Conservation (phyloP, 1,140 invertebrate species). For the Centruroides sculpturatus region DNA sequence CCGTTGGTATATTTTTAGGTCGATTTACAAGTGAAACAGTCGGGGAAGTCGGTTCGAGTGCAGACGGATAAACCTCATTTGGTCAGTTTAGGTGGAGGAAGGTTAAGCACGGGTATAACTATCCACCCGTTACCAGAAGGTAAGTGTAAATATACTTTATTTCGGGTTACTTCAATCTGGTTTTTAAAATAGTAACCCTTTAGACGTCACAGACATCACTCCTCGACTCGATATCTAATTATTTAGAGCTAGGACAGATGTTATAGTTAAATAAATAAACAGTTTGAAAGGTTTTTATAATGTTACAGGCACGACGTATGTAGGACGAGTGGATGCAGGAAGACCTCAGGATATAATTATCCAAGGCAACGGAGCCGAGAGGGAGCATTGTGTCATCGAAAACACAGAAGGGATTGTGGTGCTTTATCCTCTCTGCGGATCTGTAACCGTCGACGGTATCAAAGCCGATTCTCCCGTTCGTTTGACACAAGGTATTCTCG, state of each 20-base stretch:
- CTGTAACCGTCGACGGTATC: slow-evolving; percentile 51
- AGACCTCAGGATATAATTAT: slow-evolving; percentile 60
- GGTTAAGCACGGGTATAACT: slow-evolving; percentile 76
- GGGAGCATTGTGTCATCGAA: slow-evolving; percentile 68
- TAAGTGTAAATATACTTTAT: slow-evolving; percentile 28
- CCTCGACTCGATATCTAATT: background rate
- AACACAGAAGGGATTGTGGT: slow-evolving; percentile 64
- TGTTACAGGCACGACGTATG: slow-evolving; percentile 50
- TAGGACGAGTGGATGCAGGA: slow-evolving; percentile 39
- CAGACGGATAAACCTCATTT: slow-evolving; percentile 74
- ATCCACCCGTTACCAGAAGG: slow-evolving; percentile 67
- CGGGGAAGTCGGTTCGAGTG: slow-evolving; percentile 40
- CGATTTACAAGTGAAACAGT: too few relatives aligned
- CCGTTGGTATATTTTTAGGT: too few relatives aligned
- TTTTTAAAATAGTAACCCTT: background rate
- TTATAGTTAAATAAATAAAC: background rate
- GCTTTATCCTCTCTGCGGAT: slow-evolving; percentile 53
- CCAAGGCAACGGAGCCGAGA: slow-evolving; percentile 60
- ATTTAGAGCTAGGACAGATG: background rate
- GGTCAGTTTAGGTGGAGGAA: slow-evolving; percentile 70
- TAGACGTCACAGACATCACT: background rate
- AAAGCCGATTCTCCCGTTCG: slow-evolving; percentile 45
- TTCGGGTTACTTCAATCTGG: background rate
- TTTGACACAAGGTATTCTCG: slow-evolving; percentile 52
- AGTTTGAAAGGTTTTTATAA: slow-evolving; percentile 5